phyloP scores from a whole-genome alignment of 2,797 vertebrate genomes.

The Falco peregrinus region DNA sequence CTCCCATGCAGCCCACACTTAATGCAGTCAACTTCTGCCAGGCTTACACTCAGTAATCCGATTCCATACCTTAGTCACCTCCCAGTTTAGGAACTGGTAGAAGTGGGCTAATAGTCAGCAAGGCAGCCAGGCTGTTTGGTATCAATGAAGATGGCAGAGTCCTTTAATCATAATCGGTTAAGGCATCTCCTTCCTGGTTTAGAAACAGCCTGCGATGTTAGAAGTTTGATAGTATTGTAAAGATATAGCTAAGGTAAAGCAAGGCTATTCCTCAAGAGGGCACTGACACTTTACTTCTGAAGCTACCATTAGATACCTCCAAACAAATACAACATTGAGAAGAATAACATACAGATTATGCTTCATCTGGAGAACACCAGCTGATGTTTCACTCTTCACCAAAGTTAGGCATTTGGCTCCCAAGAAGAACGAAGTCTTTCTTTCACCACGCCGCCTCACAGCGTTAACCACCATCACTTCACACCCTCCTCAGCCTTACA shows the following conservation, averaged over 20 bases:
- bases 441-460: accelerated
- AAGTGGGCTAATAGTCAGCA: not conserved
- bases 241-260: not conserved
- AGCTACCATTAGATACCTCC: not conserved
- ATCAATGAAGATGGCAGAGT: not conserved
- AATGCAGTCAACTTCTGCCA: not conserved
- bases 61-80: not conserved
- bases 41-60: not conserved
- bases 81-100: not conserved
- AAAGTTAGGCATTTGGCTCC: too few species aligned
- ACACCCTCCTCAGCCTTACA: accelerated
- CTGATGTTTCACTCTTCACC: accelerated
- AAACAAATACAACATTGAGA: not conserved
- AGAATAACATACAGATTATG: not conserved
- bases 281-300: not conserved
- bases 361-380: accelerated
- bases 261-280: not conserved
- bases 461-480: accelerated
- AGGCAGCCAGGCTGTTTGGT: not conserved
- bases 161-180: not conserved
- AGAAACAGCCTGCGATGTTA: not conserved
- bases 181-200: not conserved
- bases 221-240: not conserved
- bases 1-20: not conserved
- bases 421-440: accelerated